Conservation (phyloP, 1,140 invertebrate species). For the Acromyrmex charruanus region DNA sequence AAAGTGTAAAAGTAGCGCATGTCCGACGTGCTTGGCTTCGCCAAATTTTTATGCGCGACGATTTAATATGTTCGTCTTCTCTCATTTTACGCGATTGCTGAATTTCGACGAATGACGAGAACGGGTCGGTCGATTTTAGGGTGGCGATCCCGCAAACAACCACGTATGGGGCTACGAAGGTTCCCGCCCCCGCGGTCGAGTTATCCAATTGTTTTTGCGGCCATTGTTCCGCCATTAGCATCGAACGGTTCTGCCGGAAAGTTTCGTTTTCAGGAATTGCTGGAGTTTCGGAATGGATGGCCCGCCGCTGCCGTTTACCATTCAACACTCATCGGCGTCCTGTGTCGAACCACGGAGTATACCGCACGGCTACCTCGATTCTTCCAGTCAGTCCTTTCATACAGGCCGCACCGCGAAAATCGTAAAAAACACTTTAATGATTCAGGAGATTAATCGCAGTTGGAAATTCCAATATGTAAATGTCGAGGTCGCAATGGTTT, state of each 20-base stretch:
- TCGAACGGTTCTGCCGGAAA: conserved; percentile 68
- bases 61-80: conserved; percentile 37
- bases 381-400: conserved; percentile 23
- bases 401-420: neutral
- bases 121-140: conserved; percentile 53
- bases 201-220: conserved; percentile 70
- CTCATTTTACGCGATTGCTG: neutral
- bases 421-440: conserved; percentile 22
- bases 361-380: conserved; percentile 31
- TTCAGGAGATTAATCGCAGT: conserved; percentile 21
- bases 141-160: conserved; percentile 59
- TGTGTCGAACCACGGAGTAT: conserved; percentile 35
- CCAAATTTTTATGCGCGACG: neutral
- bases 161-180: conserved; percentile 45
- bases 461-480: neutral
- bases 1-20: neutral
- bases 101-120: conserved; percentile 52
- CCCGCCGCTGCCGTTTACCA: conserved; percentile 26
- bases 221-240: conserved; percentile 75
- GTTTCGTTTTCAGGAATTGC: conserved; percentile 71
- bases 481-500: conserved; percentile 1
- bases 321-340: conserved; percentile 44
- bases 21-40: neutral
- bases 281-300: conserved; percentile 67
- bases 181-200: conserved; percentile 62